These are phyloP conservation scores for Tachyglossus aculeatus DNA, from an alignment of 2,797 vertebrate genomes.

Conservation along the genomic window DNA sequence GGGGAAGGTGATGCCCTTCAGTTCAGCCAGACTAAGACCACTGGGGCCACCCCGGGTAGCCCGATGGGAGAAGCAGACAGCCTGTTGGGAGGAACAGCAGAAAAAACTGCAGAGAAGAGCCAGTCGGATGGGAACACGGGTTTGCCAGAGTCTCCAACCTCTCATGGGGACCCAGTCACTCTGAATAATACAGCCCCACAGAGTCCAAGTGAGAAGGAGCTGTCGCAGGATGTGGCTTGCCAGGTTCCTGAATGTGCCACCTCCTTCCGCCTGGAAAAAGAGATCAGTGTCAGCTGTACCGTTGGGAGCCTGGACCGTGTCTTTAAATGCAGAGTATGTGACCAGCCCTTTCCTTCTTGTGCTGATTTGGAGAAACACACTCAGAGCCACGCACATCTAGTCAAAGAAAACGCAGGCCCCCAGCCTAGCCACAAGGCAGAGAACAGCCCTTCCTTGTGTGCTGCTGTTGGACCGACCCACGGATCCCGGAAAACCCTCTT, in stretches of 20 bases:
- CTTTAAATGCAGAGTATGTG: slow-evolving; percentile 27
- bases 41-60: background rate
- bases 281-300: slow-evolving; percentile 17
- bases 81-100: background rate
- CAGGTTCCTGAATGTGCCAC: slow-evolving; percentile 12
- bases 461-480: slow-evolving; percentile 12
- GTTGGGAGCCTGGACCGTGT: background rate
- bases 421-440: slow-evolving; percentile 46
- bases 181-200: slow-evolving; percentile 78
- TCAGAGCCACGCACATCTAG: slow-evolving; percentile 34
- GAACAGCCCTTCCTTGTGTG: slow-evolving; percentile 7
- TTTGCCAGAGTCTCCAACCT: slow-evolving; percentile 55
- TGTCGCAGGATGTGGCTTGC: slow-evolving; percentile 55
- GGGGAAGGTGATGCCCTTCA: slow-evolving; percentile 10
- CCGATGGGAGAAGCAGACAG: background rate
- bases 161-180: slow-evolving; percentile 71
- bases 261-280: slow-evolving; percentile 21
- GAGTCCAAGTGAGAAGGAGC: slow-evolving; percentile 74
- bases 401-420: slow-evolving; percentile 37
- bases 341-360: slow-evolving; percentile 37
- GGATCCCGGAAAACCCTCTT: slow-evolving; percentile 56
- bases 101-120: background rate
- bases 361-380: slow-evolving; percentile 53
- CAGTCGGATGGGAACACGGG: background rate
- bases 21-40: background rate